Conservation (phyloP, 2,888 invertebrate genomes). For the Drosophila multiciliata region DNA sequence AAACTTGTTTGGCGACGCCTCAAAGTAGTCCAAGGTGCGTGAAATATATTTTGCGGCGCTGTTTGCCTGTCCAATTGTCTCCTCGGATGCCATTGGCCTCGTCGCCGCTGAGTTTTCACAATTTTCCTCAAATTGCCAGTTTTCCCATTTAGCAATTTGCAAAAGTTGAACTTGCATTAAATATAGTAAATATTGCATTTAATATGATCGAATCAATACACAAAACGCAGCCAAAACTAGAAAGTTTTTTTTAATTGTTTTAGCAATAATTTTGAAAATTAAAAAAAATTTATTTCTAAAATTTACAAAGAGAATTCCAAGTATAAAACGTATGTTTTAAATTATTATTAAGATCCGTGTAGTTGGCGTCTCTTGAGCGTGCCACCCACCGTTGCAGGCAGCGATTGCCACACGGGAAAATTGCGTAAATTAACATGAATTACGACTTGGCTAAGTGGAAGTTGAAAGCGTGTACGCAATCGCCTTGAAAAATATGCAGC, state of each 20-base stretch:
- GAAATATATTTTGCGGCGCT: slow-evolving; percentile 68
- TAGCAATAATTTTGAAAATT: too few species aligned
- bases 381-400: slow-evolving; percentile 12
- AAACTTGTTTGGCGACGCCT: slow-evolving; percentile 68
- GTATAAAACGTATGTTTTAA: too few species aligned
- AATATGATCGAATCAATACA: slow-evolving; percentile 12
- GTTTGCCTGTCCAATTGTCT: slow-evolving; percentile 26
- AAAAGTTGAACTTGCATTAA: slow-evolving; percentile 38
- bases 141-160: slow-evolving; percentile 25
- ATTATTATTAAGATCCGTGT: background rate
- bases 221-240: background rate
- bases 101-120: slow-evolving; percentile 44
- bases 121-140: slow-evolving; percentile 48
- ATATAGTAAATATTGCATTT: background rate
- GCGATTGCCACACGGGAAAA: slow-evolving; percentile 53
- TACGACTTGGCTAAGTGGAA: slow-evolving; percentile 64
- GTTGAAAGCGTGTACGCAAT: slow-evolving; percentile 73
- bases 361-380: slow-evolving; percentile 17
- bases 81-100: slow-evolving; percentile 53
- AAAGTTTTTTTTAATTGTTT: background rate
- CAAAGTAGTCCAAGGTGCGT: slow-evolving; percentile 79
- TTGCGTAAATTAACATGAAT: slow-evolving; percentile 78
- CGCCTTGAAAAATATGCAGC: slow-evolving; percentile 77
- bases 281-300: too few species aligned
- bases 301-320: too few species aligned